Base-by-base conservation (phyloP, 2,888 invertebrate species). In the Candidula unifasciata region DNA sequence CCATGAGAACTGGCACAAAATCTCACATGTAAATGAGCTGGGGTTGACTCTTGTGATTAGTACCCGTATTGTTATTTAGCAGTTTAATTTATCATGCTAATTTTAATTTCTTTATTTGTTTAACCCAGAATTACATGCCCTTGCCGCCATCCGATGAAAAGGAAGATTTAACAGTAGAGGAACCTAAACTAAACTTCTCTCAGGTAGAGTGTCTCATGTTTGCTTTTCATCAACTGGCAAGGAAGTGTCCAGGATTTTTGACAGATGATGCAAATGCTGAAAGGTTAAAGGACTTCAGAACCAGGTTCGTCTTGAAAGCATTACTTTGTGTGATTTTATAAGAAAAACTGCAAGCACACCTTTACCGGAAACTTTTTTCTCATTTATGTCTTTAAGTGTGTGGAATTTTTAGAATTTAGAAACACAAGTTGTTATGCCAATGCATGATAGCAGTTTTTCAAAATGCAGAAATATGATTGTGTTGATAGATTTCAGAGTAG, bases 161-260 rank as follows among this genome's bases (percentile, higher is more conserved):
- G 83, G 93, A 95, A 54, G 94, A 91, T 57, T 76, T 85, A n/a
- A 84, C 88, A 27, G 86, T 87, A 27, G 93, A 96, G 73, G 95
- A 96, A 87, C 97, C 97, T n/a, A 96, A 97, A 86, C 95, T 98
- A 78, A 96, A 98, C 93, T 98, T 98, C 93, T 97, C 98, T 64
- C 96, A 97, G 92, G 97, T 98, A 2, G 99, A 99, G 94, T 97
- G 97, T 94, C 95, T 98, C 60, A 95, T 99, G 90, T 98, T 95
- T 92, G 94, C 95, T 27, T 95, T 96, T 89, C 96, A 96, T 91
- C 96, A 96, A 82, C 93, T 99, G 74, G 97, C 96, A 82, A 95
- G 96, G 87, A 96, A 96, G 91, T 95, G 95, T 88, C 96, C 97
- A 0, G 97, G 96, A 85, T 96, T 96, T 93, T 94, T 97, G 80